A percentile compares a stretch with the other conserved stretches of the same genome.
These are phyloP conservation scores for Corvus moneduloides DNA, from an alignment of 2,113 vertebrate species.

Conservation along the genomic window DNA sequence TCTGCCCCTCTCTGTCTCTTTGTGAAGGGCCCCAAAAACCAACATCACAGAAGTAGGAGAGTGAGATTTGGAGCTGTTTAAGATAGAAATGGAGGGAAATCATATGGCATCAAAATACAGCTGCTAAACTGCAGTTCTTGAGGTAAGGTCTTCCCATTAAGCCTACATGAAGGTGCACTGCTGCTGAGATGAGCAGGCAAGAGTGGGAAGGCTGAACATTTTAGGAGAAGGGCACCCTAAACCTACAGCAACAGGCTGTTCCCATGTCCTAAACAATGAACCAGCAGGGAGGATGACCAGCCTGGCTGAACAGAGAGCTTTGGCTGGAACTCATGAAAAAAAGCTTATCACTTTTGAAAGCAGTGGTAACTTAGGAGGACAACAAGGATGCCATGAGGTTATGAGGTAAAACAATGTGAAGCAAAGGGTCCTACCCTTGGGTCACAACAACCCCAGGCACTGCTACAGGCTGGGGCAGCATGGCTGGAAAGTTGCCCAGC, in stretches of 20 bases:
- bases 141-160: not conserved
- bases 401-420: not conserved
- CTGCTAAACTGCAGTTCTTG: not conserved
- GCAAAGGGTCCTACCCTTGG: rapidly evolving
- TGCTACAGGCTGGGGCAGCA: not conserved
- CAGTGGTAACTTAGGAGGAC: not conserved
- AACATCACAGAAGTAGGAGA: not conserved
- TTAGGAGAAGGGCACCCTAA: not conserved
- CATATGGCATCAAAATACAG: not conserved
- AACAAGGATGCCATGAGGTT: not conserved
- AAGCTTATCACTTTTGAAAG: not conserved
- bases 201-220: not conserved
- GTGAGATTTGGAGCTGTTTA: not conserved
- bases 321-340: not conserved
- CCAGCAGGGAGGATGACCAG: rapidly evolving
- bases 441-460: not conserved
- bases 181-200: rapidly evolving
- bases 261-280: not conserved
- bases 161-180: rapidly evolving
- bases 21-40: not conserved
- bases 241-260: not conserved
- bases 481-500: not conserved
- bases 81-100: not conserved
- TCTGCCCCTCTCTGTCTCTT: not conserved
- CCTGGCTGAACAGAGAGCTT: not conserved